Evolutionary conservation across 2,888 invertebrate genomes (phyloP).

Genomic region (Belgica antarctica): DNA sequence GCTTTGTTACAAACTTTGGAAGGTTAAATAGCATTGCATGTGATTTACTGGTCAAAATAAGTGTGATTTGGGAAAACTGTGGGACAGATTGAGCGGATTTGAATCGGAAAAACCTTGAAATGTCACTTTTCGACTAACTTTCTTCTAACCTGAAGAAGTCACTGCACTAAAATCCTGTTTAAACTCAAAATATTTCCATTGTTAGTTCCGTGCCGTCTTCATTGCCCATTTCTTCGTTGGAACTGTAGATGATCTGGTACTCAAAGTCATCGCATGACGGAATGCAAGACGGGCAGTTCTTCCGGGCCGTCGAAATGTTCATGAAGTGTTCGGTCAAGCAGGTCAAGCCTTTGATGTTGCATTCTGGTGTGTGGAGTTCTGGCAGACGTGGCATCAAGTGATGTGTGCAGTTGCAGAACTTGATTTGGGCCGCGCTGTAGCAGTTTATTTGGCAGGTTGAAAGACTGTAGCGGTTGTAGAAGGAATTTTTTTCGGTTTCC

Average conservation of each 20-base stretch:
- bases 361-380: conserved; percentile 51
- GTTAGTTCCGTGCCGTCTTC: conserved; percentile 47
- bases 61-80: too few species aligned
- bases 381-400: conserved; percentile 57
- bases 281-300: conserved; percentile 58
- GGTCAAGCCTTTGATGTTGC: conserved; percentile 60
- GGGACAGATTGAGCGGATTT: too few species aligned
- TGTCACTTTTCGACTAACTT: too few species aligned
- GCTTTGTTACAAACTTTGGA: too few species aligned
- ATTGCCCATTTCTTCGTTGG: conserved; percentile 43
- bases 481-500: conserved; percentile 54
- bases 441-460: conserved; percentile 63
- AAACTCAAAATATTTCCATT: too few species aligned
- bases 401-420: conserved; percentile 61
- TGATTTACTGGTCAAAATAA: too few species aligned
- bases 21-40: too few species aligned
- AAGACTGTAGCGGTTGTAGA: conserved; percentile 60
- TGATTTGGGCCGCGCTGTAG: conserved; percentile 56
- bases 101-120: too few species aligned
- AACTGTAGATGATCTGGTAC: conserved; percentile 57
- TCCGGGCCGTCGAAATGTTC: conserved; percentile 46
- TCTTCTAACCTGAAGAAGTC: too few species aligned
- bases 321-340: conserved; percentile 58
- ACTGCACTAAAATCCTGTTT: too few species aligned
- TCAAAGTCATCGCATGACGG: conserved; percentile 66